Evolutionary conservation across 2,113 vertebrate genomes (phyloP), one percentile per base, ranked within the genome.

Genomic region (Notarius quadriscutis): DNA sequence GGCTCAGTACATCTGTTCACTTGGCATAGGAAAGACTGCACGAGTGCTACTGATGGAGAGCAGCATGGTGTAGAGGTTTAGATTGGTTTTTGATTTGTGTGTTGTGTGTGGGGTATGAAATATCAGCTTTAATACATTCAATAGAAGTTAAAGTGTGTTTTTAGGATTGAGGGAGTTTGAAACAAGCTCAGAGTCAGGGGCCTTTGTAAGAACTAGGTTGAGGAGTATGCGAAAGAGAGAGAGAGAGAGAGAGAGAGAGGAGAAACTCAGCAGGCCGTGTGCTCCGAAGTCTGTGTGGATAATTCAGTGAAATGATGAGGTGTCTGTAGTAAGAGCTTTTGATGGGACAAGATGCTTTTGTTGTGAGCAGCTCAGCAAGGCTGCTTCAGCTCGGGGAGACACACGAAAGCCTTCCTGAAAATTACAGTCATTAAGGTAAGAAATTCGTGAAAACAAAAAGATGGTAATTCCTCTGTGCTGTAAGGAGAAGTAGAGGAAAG

Each of bases 371-470:
- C 80, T 83, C n/a, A 41, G 2, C 84, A 41, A 51, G 55, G 48
- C 71, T 84, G 65, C 65, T 67, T 77, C 41, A 84, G 82, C 27
- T 65, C 71, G 48, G 84, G 86, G 87, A 91, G 58, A 89, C 89
- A 83, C 87, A 63, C 50, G 89, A 82, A 92, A 93, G 91, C 87
- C 79, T 92, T 93, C 53, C 75, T 65, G 50, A 79, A 91, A 87
- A 93, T 93, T 89, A 88, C 81, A 75, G 14, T 22, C 12, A 88
- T 91, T 87, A 86, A 27, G 4, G 50, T 87, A 78, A 87, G 84
- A 85, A 57, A 69, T 48, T 27, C 69, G 86, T 55, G 69, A 84
- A 81, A 89, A 84, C 63, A 88, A 85, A 87, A 86, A 79, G 83
- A 72, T 60, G 25, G 30, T 87, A 30, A 83, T 85, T 87, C 72